A percentile compares a stretch with the other conserved stretches of the same genome.
These are phyloP conservation scores for Scaptomyza tumidula DNA, from an alignment of 2,888 invertebrate genomes.

Conservation along the genomic window DNA sequence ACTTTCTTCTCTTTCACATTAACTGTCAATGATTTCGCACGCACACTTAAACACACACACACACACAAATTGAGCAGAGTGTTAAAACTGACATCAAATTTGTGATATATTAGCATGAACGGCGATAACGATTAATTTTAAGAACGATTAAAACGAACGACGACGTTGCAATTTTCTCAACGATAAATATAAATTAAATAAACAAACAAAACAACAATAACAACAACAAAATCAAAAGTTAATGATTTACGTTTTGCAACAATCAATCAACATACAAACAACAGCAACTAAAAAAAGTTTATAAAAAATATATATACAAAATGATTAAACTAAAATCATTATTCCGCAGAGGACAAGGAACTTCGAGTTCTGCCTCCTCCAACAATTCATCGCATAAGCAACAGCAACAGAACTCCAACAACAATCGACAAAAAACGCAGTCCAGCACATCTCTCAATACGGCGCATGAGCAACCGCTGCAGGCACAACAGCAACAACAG, in stretches of 20 bases:
- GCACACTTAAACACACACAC: background rate
- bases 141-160: conserved; percentile 45
- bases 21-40: conserved; percentile 18
- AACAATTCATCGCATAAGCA: conserved; percentile 71
- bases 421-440: conserved; percentile 80
- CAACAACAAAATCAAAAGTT: conserved; percentile 37
- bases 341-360: conserved; percentile 93
- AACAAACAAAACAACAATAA: conserved; percentile 5
- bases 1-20: conserved; percentile 50
- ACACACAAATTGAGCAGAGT: conserved; percentile 19
- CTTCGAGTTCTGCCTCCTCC: conserved; percentile 82
- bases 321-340: conserved; percentile 97
- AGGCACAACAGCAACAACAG: conserved; percentile 39
- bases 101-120: conserved; percentile 43
- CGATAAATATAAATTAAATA: conserved; percentile 17
- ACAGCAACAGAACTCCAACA: conserved; percentile 65
- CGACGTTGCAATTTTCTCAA: conserved; percentile 41
- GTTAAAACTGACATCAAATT: conserved; percentile 34
- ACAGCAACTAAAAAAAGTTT: conserved; percentile 14
- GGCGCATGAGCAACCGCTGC: conserved; percentile 66
- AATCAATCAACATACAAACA: conserved; percentile 9
- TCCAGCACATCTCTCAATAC: conserved; percentile 81
- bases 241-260: conserved; percentile 72
- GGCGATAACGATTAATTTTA: conserved; percentile 46
- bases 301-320: conserved; percentile 79